Percentiles rank a stretch among this genome's conserved stretches.
These are phyloP conservation scores for Hydropsyche betteni DNA, from an alignment of 2,888 invertebrate species.

Conservation along the genomic window DNA sequence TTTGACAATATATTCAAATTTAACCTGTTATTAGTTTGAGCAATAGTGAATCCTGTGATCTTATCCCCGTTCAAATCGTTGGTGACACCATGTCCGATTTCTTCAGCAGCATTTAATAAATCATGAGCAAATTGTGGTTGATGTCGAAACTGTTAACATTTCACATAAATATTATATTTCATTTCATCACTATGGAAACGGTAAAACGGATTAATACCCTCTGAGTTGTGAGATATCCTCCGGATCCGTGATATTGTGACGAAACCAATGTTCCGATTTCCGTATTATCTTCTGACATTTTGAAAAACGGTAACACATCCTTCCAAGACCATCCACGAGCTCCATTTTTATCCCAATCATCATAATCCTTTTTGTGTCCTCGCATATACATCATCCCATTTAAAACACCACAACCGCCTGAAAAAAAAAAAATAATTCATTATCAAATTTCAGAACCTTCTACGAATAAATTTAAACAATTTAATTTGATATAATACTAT, in stretches of 20 bases:
- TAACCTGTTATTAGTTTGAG: slow-evolving; percentile 71
- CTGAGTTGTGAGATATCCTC: slow-evolving; percentile 71
- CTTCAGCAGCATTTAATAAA: slow-evolving; percentile 69
- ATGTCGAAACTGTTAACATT: slow-evolving; percentile 66
- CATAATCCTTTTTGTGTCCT: slow-evolving; percentile 78
- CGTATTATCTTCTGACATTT: slow-evolving; percentile 72
- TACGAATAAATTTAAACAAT: slow-evolving; percentile 6
- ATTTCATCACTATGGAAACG: slow-evolving; percentile 10
- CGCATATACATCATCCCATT: slow-evolving; percentile 89
- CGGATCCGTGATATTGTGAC: slow-evolving; percentile 67
- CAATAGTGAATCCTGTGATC: slow-evolving; percentile 71
- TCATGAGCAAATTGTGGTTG: slow-evolving; percentile 71
- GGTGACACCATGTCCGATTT: slow-evolving; percentile 70
- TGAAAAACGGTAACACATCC: slow-evolving; percentile 79
- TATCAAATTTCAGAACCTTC: neutral
- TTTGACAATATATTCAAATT: neutral
- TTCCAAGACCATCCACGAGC: slow-evolving; percentile 81
- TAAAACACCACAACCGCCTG: slow-evolving; percentile 76
- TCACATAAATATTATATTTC: neutral
- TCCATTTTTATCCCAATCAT: slow-evolving; percentile 77
- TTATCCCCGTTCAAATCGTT: slow-evolving; percentile 73
- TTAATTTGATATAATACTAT: neutral
- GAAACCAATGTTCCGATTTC: slow-evolving; percentile 70
- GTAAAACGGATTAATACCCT: slow-evolving; percentile 55
- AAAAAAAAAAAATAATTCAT: slow-evolving; percentile 48